Evolutionary conservation across 1,140 invertebrate species (phyloP), one percentile per base, ranked within the genome.

Genomic region (Bombyx mandarina): DNA sequence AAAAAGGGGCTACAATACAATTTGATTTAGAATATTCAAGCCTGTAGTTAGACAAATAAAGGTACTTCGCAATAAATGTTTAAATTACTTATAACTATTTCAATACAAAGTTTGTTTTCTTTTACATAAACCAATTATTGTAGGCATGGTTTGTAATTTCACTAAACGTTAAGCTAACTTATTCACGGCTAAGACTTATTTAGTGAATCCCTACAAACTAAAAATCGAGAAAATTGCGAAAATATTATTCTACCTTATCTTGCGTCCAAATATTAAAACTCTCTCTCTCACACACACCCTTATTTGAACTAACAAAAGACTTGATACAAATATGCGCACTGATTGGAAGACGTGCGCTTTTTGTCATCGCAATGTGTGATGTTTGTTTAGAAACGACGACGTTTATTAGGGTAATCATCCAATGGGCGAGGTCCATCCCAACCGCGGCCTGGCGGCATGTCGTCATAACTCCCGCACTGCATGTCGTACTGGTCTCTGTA

Each of bases 351-450:
- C 26, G 26, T 35, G 26, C 26, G 4, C 26, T 35, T 35, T 35
- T 35, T 35, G 26, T 35, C 26, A 35, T 35, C 26, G 26, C 26
- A 5, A 35, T 35, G 26, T 35, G 4, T 35, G 26, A 35, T 35
- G 26, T 35, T 35, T n/a, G 55, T 70, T 79, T 86, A 88, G 66
- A 80, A 88, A 22, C 85, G 83, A 69, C 85, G 81, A 62, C 85
- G 83, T 79, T 88, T 88, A 74, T 86, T 88, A 71, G 82, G 85
- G 69, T 68, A 88, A 82, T 88, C 85, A 58, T 88, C 83, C 76
- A 85, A 77, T 78, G 76, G 79, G 68, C 85, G 82, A 56, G 78
- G 71, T 57, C 71, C 73, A 35, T 86, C 82, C 85, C 83, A 88
- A 75, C 74, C 79, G 67, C 82, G 80, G 60, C 72, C 76, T 74